A percentile compares a stretch with the other conserved stretches of the same genome.
Conservation (phyloP, 2,888 invertebrate species). For the Leptura quadrifasciata region DNA sequence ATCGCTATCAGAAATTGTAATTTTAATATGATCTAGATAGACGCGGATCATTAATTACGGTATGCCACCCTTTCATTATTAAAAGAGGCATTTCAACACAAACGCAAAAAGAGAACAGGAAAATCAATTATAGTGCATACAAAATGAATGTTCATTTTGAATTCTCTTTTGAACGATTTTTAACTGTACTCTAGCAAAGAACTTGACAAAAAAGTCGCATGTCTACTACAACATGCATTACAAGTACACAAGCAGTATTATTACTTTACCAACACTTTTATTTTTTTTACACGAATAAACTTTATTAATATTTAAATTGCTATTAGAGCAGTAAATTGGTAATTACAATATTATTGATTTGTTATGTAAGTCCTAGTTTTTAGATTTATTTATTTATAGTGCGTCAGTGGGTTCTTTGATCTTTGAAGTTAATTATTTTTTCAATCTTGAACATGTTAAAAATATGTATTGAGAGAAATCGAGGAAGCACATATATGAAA, state of each 20-base stretch:
- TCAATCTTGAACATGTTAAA: background rate
- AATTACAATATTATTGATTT: constrained; percentile 29
- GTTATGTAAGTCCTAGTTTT: background rate
- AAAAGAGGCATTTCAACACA: background rate
- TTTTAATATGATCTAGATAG: background rate
- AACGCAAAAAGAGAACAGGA: background rate
- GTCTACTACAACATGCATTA: constrained; percentile 29
- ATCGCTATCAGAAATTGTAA: background rate
- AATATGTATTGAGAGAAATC: constrained; percentile 56
- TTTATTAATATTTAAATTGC: constrained; percentile 34
- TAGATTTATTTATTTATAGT: background rate
- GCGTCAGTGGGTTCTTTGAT: background rate
- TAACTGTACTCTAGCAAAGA: constrained; percentile 2
- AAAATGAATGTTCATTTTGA: constrained; percentile 2
- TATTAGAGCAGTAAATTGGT: constrained; percentile 32
- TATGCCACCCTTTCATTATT: background rate
- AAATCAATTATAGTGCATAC: background rate
- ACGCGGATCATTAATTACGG: background rate
- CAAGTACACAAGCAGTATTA: constrained; percentile 23
- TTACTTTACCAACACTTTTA: constrained; percentile 17
- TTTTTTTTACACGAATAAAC: constrained; percentile 24
- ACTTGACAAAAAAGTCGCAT: constrained; percentile 31
- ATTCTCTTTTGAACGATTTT: constrained; percentile 5
- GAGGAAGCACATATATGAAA: constrained; percentile 59
- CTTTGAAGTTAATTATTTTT: background rate